These are phyloP conservation scores for Lytechinus pictus DNA, from an alignment of 35 echinoderm and acorn worm genomes.

Conservation along the genomic window DNA sequence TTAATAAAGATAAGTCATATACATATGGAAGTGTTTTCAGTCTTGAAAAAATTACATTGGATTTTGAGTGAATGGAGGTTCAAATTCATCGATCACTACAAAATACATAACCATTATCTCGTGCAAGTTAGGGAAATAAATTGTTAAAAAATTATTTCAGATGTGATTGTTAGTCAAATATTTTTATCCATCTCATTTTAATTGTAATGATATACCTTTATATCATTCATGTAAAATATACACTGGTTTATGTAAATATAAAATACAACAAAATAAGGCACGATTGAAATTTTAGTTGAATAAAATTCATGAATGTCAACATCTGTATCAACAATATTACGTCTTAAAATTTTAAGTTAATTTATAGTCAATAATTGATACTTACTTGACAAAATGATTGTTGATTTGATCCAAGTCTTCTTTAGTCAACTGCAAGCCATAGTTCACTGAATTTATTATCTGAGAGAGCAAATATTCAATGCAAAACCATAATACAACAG, in stretches of 20 bases:
- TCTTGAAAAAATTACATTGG: no score
- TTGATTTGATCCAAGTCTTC: conserved; percentile 54
- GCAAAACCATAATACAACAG: not conserved
- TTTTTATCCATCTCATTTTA: no score
- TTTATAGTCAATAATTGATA: not conserved
- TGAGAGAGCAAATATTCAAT: conserved; percentile 23
- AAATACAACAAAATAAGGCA: not conserved
- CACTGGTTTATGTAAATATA: not conserved
- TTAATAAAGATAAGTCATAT: no score
- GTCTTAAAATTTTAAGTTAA: no score
- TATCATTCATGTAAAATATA: not conserved
- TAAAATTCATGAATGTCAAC: not conserved
- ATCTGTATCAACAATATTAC: not conserved
- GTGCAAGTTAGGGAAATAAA: no score
- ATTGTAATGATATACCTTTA: no score
- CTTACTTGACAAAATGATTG: conserved; percentile 66
- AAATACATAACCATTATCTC: no score
- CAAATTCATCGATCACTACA: no score
- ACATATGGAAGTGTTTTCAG: no score
- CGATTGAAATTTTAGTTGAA: not conserved
- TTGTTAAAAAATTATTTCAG: no score
- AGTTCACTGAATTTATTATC: conserved; percentile 68
- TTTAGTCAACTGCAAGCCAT: conserved; percentile 55
- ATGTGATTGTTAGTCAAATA: no score
- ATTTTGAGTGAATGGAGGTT: no score